Evolutionary conservation across 2,797 vertebrate genomes (phyloP).

Genomic region (Schizothorax lantsangensis): DNA sequence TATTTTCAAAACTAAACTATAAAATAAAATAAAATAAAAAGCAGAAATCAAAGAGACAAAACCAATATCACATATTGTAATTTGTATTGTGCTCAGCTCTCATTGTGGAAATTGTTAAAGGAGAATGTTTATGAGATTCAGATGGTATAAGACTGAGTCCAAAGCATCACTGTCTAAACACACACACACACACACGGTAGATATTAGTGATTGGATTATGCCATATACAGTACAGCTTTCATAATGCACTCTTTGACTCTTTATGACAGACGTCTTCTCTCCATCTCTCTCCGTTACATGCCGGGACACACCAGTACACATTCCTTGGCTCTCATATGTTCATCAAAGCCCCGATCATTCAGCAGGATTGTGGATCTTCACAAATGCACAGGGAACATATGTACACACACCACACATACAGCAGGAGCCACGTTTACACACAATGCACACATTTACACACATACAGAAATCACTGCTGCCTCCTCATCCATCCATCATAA

Average conservation of each 20-base stretch:
- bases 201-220: background rate
- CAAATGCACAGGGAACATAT: background rate
- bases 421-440: slow-evolving; percentile 32
- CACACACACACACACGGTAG: background rate
- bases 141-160: background rate
- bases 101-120: background rate
- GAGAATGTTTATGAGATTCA: background rate
- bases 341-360: slow-evolving; percentile 25
- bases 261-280: background rate
- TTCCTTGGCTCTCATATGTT: slow-evolving; percentile 30
- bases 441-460: slow-evolving; percentile 32
- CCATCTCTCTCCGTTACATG: slow-evolving; percentile 24
- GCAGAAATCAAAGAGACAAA: background rate
- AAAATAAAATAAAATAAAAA: background rate
- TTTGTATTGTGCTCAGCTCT: background rate
- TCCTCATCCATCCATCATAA: background rate
- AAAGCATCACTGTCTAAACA: background rate
- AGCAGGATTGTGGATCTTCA: slow-evolving; percentile 11
- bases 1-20: background rate
- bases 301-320: background rate
- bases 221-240: background rate
- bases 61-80: background rate
- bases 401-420: slow-evolving; percentile 19
- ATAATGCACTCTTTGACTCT: background rate
- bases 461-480: slow-evolving; percentile 1